Evolutionary conservation across 2,797 vertebrate genomes (phyloP).

Genomic region (Myotis planiceps): DNA sequence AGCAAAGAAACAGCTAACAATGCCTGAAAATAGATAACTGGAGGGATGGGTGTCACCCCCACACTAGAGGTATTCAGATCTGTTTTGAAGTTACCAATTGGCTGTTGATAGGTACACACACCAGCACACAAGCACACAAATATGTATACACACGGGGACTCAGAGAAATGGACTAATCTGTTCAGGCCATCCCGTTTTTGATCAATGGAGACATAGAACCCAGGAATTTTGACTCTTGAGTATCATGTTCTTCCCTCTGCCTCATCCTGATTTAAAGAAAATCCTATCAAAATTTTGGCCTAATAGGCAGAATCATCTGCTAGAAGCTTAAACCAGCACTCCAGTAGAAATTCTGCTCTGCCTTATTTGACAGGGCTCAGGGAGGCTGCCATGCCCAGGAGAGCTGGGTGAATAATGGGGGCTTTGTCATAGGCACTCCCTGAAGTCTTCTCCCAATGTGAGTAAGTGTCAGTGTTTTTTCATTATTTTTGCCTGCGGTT

Average conservation of each 20-base stretch:
- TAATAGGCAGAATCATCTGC: neutral
- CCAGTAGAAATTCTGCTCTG: neutral
- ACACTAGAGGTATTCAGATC: neutral
- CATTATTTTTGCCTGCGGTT: conserved; percentile 75
- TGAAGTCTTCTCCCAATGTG: conserved; percentile 4
- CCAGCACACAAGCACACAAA: neutral
- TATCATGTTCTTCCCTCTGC: neutral
- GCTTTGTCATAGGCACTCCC: neutral
- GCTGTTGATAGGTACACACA: neutral
- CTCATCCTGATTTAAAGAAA: neutral
- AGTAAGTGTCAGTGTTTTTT: conserved; percentile 60
- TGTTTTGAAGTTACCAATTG: neutral
- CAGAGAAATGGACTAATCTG: neutral
- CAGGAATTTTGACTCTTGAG: neutral
- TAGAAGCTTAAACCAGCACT: neutral
- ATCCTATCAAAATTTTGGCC: neutral
- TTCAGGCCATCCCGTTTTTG: neutral
- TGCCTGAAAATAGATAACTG: neutral
- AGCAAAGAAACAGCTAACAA: neutral
- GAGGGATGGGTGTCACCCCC: neutral
- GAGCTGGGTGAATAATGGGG: neutral
- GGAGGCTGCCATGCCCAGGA: neutral
- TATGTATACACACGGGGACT: neutral
- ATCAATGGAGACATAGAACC: neutral
- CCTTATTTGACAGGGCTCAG: neutral